A percentile compares a stretch with the other conserved stretches of the same genome.
Evolutionary conservation across 2,797 vertebrate genomes (phyloP).

Genomic region (Eurystomus glaucurus): DNA sequence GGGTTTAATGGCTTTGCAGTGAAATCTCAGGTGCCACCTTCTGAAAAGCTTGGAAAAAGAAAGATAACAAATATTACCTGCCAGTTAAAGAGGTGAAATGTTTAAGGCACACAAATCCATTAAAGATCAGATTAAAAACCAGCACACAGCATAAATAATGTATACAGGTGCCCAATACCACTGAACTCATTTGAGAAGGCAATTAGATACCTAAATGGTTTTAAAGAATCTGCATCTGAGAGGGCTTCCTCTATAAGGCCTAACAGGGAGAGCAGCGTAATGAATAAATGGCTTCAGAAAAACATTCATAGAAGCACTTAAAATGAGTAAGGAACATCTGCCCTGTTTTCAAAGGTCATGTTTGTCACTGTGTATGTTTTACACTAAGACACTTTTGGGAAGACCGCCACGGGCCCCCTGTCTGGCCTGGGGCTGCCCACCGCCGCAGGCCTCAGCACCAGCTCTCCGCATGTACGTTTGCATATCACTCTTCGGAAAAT

Average conservation of each 20-base stretch:
- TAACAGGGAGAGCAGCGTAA: not conserved
- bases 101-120: accelerated
- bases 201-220: not conserved
- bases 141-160: not conserved
- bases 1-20: not conserved
- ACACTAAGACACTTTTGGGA: not conserved
- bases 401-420: not conserved
- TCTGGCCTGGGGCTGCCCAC: not conserved
- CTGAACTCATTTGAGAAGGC: not conserved
- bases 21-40: not conserved
- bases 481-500: not conserved
- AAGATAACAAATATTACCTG: not conserved
- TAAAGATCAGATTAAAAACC: not conserved
- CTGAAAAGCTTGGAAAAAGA: slow-evolving; percentile 11
- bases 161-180: not conserved
- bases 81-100: not conserved
- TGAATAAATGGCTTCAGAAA: not conserved
- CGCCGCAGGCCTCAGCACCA: accelerated
- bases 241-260: accelerated
- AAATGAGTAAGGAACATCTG: not conserved
- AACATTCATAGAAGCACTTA: not conserved
- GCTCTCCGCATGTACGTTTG: accelerated
- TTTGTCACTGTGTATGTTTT: not conserved
- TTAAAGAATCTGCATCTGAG: not conserved
- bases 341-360: not conserved